A percentile compares a stretch with the other conserved stretches of the same genome.
Conservation (phyloP, 2,888 invertebrate species). For the Aphelenchoides bicaudatus region DNA sequence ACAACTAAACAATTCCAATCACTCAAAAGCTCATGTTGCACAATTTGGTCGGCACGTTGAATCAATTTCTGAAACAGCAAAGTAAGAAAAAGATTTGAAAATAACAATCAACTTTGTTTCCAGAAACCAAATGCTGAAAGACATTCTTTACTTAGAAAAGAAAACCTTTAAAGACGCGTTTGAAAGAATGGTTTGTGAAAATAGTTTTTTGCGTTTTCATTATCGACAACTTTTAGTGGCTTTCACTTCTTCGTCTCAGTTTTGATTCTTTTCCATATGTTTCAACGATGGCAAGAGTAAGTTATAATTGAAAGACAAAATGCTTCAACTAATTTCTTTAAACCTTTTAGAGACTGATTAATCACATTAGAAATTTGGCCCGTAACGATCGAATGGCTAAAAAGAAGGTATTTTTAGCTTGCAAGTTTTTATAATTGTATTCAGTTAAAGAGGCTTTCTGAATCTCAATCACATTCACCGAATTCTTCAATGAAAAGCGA, state of each 20-base stretch:
- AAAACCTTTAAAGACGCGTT: constrained; percentile 67
- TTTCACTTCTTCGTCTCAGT: constrained; percentile 73
- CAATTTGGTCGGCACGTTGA: constrained; percentile 7
- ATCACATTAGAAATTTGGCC: constrained; percentile 20
- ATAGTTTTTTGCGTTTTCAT: too few species aligned
- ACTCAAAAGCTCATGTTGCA: constrained; percentile 1
- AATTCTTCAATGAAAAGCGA: background rate
- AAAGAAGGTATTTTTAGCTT: background rate
- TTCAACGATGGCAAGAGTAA: constrained; percentile 62
- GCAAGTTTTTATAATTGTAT: background rate
- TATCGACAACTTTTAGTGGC: too few species aligned
- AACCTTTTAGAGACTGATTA: constrained; percentile 26
- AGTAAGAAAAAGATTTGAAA: constrained; percentile 10
- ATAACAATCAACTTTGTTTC: too few species aligned
- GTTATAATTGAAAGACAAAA: constrained; percentile 10
- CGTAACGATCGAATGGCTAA: constrained; percentile 10
- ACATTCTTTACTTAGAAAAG: constrained; percentile 21
- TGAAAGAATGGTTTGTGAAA: constrained; percentile 78
- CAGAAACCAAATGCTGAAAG: constrained; percentile 13
- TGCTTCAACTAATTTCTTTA: background rate
- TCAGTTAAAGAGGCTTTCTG: constrained; percentile 8
- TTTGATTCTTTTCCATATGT: constrained; percentile 84
- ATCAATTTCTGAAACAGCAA: constrained; percentile 12
- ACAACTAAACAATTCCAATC: background rate
- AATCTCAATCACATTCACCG: constrained; percentile 12